Conservation (phyloP, 2,888 invertebrate genomes). For the Morinoia aosen region DNA sequence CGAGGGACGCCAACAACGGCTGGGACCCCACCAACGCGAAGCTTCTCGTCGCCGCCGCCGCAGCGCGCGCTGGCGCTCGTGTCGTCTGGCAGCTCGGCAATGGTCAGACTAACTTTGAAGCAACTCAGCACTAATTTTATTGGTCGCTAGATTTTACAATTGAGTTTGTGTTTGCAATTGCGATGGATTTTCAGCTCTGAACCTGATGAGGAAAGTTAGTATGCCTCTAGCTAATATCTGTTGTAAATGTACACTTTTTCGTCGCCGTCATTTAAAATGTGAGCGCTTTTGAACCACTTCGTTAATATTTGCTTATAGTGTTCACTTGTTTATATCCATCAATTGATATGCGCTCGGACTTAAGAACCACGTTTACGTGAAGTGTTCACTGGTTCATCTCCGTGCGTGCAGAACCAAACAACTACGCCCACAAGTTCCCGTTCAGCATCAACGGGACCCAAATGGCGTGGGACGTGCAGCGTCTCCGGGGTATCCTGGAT, state of each 20-base stretch:
- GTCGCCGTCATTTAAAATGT: too few relatives aligned
- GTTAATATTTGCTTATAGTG: too few relatives aligned
- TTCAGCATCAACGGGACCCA: constrained; percentile 75
- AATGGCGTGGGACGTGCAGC: constrained; percentile 78
- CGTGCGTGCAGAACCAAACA: constrained; percentile 77
- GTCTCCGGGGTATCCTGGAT: constrained; percentile 72
- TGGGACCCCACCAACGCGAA: constrained; percentile 64
- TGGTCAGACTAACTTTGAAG: constrained; percentile 56
- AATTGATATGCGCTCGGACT: too few relatives aligned
- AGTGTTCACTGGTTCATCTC: not conserved
- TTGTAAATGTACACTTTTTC: too few relatives aligned
- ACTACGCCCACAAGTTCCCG: constrained; percentile 78
- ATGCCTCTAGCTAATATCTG: too few relatives aligned
- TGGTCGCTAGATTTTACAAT: not conserved
- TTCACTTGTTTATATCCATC: too few relatives aligned
- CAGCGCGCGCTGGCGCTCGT: not conserved
- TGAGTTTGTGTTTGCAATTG: too few relatives aligned
- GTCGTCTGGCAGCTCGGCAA: constrained; percentile 66
- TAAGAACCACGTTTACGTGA: not conserved
- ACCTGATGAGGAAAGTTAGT: too few relatives aligned
- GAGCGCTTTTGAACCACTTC: too few relatives aligned
- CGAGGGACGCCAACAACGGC: constrained; percentile 33
- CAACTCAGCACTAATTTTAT: not conserved
- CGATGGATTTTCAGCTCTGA: too few relatives aligned
- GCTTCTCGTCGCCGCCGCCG: constrained; percentile 52